Base-by-base conservation (phyloP, 1,140 invertebrate genomes). In the Periplaneta americana region DNA sequence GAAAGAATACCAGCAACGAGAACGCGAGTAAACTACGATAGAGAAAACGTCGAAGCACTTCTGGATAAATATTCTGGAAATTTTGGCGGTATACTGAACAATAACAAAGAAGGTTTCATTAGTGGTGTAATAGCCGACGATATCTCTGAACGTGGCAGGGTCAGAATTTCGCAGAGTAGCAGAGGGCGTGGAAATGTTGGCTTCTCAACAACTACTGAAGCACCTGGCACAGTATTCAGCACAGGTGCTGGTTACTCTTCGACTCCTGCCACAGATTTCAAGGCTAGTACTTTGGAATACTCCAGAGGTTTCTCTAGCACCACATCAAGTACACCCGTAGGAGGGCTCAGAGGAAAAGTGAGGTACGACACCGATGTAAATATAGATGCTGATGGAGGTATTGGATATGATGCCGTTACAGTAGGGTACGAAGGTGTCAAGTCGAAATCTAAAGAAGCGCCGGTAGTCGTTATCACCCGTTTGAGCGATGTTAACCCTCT, bases 401-500 rank as follows among this genome's bases (percentile, higher is more conserved):
- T 35, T n/a, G 35, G 34, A 80, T 57, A 78, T 78, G 77, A 78
- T 13, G 35, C 77, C 11, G 22, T 78, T 13, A 37, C 35, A 78
- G 39, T 78, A 22, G 35, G 34, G 28, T 34, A 5, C 22, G 77
- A 66, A 66, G 48, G 22, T 5, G 28, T 0, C 0, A 78, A 78
- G 36, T 31, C 35, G 15, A 32, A n/a, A 39, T 36, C n/a, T n/a
- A 37, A 36, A 78, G 18, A 77, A 37, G n/a, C 39, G 32, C 81
- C 81, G 0, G 32, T 81, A n/a, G 91, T 93, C 4, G 91, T 93
- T 0, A 85, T 86, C 8, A 85, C 85, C 0, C 92, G 92, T 85
- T 89, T 92, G 75, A 93, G 92, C 80, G 93, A 93, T 83, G 90
- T 92, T 57, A 93, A 93, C 86, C 93, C 94, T 1, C 87, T 94